Evolutionary conservation across 64 coral and sea anemone species (phyloP).

Genomic region (Pocillopora verrucosa): DNA sequence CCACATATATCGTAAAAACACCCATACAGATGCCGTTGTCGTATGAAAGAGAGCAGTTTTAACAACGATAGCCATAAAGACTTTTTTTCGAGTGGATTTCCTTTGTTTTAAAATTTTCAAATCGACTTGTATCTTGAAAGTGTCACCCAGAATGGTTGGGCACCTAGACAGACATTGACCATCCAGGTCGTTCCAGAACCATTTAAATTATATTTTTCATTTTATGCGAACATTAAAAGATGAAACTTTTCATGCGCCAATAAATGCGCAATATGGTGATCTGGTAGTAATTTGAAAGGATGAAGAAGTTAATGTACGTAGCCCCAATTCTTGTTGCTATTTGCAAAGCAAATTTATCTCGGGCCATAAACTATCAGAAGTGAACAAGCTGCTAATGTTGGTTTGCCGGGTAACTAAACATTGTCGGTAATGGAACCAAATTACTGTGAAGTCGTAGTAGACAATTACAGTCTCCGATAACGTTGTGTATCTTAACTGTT

Average conservation of each 20-base stretch:
- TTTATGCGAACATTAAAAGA: not conserved
- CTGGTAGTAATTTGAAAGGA: not conserved
- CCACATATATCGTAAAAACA: too few relatives aligned
- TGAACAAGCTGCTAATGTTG: not conserved
- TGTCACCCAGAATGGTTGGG: not conserved
- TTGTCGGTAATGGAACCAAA: not conserved
- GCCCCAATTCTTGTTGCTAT: not conserved
- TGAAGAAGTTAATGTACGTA: too few relatives aligned
- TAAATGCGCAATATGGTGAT: not conserved
- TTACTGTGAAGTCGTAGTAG: not conserved
- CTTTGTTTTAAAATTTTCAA: too few relatives aligned
- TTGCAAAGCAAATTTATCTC: not conserved
- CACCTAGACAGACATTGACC: not conserved
- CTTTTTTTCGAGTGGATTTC: too few relatives aligned
- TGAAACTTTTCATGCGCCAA: not conserved
- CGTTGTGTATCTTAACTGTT: conserved; percentile 5
- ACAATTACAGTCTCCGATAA: not conserved
- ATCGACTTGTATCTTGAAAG: not conserved
- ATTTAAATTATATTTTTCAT: not conserved
- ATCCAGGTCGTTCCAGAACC: not conserved
- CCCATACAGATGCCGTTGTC: too few relatives aligned
- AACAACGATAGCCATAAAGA: too few relatives aligned
- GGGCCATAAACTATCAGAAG: not conserved
- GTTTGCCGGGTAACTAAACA: not conserved
- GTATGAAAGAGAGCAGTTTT: too few relatives aligned